Evolutionary conservation across 2,113 vertebrate species (phyloP).

Genomic region (Gobiocypris rarus): DNA sequence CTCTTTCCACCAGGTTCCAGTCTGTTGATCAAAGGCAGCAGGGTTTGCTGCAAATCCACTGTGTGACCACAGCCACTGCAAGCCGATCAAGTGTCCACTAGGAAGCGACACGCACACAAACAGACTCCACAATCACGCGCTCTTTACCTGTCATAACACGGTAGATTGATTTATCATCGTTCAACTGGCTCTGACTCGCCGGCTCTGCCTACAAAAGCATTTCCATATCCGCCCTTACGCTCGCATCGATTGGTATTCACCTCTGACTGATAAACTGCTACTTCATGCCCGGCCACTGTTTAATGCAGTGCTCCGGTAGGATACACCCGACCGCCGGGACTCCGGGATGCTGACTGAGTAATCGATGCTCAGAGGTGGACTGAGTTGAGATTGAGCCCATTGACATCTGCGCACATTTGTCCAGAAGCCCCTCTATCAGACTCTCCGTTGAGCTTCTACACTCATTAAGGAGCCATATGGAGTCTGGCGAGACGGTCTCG

Average conservation of each 20-base stretch:
- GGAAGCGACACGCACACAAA: not conserved
- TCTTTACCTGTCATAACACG: constrained; percentile 31
- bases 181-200: constrained; percentile 28
- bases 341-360: constrained; percentile 42
- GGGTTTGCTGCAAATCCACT: not conserved
- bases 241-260: constrained; percentile 57
- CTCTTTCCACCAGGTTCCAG: constrained; percentile 23
- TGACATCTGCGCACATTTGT: constrained; percentile 48
- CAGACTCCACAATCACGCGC: constrained; percentile 23
- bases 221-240: constrained; percentile 47
- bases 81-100: not conserved
- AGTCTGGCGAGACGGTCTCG: not conserved
- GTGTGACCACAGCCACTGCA: not conserved
- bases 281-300: constrained; percentile 51
- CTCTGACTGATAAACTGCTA: constrained; percentile 59
- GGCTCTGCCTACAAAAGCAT: constrained; percentile 36
- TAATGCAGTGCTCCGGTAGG: constrained; percentile 51
- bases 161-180: constrained; percentile 58
- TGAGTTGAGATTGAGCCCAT: constrained; percentile 54
- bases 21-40: constrained; percentile 35
- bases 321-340: constrained; percentile 30
- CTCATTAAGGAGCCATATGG: constrained; percentile 33
- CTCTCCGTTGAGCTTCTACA: constrained; percentile 13
- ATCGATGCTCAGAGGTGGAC: constrained; percentile 53
- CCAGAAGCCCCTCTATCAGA: constrained; percentile 27